phyloP scores from a whole-genome alignment of 1,140 invertebrate species.

The Stegodyphus dumicola region DNA sequence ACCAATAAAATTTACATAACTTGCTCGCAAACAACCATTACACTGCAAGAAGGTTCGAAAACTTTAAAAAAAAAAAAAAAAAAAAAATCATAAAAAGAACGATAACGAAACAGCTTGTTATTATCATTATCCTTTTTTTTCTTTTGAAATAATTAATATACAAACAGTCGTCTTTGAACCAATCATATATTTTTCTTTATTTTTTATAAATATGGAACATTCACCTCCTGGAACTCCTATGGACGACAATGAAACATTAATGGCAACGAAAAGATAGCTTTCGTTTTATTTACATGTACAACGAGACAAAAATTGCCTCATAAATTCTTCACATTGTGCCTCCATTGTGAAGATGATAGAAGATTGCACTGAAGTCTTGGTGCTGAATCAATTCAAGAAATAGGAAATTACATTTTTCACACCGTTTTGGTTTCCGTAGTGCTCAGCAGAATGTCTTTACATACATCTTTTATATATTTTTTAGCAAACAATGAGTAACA shows the following conservation, averaged over 20 bases:
- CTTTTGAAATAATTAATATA: background rate
- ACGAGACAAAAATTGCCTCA: slow-evolving; percentile 10
- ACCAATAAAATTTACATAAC: slow-evolving; percentile 60
- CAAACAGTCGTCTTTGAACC: background rate
- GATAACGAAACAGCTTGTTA: background rate
- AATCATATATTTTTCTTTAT: background rate
- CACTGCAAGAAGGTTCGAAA: slow-evolving; percentile 4
- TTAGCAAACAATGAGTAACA: background rate
- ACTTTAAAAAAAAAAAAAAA: slow-evolving; percentile 28
- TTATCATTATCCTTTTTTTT: too few species aligned
- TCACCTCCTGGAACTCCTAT: slow-evolving; percentile 22
- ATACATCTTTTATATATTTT: background rate
- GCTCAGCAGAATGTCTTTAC: background rate
- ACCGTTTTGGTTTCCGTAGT: background rate
- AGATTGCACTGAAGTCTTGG: slow-evolving; percentile 18
- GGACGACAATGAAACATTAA: slow-evolving; percentile 35
- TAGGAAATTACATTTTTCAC: slow-evolving; percentile 5
- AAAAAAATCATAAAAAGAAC: slow-evolving; percentile 13
- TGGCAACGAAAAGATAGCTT: slow-evolving; percentile 19
- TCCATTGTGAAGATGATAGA: background rate
- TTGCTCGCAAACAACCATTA: slow-evolving; percentile 48
- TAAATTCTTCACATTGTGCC: background rate
- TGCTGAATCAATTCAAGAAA: background rate
- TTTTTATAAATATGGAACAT: slow-evolving; percentile 46
- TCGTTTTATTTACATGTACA: slow-evolving; percentile 20